Percentiles rank a stretch among this genome's conserved stretches.
Conservation (phyloP, 2,888 invertebrate species). For the Camptogramma bilineatum region DNA sequence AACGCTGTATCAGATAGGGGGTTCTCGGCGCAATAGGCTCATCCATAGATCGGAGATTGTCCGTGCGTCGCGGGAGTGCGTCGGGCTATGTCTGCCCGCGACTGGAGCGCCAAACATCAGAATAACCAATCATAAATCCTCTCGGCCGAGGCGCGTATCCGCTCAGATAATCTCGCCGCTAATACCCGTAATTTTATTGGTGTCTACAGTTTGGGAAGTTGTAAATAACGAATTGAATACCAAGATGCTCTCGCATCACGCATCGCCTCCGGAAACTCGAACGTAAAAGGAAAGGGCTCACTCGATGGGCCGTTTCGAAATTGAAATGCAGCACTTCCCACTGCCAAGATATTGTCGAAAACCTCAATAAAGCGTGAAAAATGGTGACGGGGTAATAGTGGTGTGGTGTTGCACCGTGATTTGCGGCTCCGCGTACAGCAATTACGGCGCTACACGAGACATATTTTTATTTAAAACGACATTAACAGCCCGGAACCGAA, state of each 20-base stretch:
- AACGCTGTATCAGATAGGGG: constrained; percentile 62
- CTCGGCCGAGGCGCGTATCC: constrained; percentile 58
- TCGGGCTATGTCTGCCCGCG: constrained; percentile 35
- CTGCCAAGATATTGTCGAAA: constrained; percentile 48
- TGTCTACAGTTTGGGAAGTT: constrained; percentile 57
- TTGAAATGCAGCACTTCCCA: constrained; percentile 42
- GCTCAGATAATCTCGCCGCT: constrained; percentile 60
- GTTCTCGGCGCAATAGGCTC: constrained; percentile 52
- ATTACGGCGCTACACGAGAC: constrained; percentile 63
- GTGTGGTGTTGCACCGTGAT: constrained; percentile 53
- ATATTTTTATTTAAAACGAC: constrained; percentile 74
- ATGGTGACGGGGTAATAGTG: constrained; percentile 37
- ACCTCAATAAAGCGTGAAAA: constrained; percentile 43
- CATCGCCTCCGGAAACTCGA: constrained; percentile 39
- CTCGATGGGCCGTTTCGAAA: constrained; percentile 31
- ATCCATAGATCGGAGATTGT: constrained; percentile 60
- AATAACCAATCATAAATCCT: constrained; percentile 66
- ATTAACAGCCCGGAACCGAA: constrained; percentile 77
- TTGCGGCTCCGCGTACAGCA: constrained; percentile 57
- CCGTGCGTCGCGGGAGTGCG: constrained; percentile 45
- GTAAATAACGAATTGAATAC: constrained; percentile 51
- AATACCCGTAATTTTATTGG: constrained; percentile 56
- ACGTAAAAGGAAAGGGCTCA: constrained; percentile 30
- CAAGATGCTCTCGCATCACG: constrained; percentile 40
- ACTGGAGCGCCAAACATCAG: constrained; percentile 70